These are phyloP conservation scores for Hystrix cristata DNA, from an alignment of 2,113 vertebrate genomes.

Conservation along the genomic window DNA sequence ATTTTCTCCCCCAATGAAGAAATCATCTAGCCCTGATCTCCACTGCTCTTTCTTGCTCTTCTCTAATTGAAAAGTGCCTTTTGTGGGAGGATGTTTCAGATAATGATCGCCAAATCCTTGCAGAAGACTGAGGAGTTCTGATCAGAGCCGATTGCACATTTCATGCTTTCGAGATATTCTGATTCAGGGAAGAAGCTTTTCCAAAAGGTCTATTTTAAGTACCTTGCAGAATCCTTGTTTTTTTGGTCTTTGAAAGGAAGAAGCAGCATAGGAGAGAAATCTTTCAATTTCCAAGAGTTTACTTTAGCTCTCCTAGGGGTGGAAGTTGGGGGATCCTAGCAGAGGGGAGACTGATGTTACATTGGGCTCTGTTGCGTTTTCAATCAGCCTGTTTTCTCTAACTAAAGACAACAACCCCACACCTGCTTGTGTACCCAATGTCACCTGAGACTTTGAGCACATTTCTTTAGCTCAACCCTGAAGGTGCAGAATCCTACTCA, in stretches of 20 bases:
- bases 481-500: neutral
- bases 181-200: constrained; percentile 85
- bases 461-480: neutral
- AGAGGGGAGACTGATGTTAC: neutral
- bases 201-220: constrained; percentile 87
- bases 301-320: neutral
- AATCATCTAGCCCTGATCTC: constrained; percentile 83
- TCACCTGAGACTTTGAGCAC: neutral
- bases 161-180: constrained; percentile 84
- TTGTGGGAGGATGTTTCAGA: constrained; percentile 80
- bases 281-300: constrained; percentile 72
- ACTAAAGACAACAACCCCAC: neutral
- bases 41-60: constrained; percentile 80
- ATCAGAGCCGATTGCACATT: constrained; percentile 76
- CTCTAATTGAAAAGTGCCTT: constrained; percentile 84
- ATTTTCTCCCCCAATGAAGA: constrained; percentile 75
- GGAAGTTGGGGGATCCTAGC: neutral
- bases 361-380: neutral
- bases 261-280: constrained; percentile 74
- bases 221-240: constrained; percentile 72
- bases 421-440: neutral
- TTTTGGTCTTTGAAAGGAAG: constrained; percentile 82
- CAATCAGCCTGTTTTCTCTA: neutral
- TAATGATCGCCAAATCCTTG: constrained; percentile 85
- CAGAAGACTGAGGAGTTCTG: constrained; percentile 80